A percentile compares a stretch with the other conserved stretches of the same genome.
Conservation (phyloP, 2,888 invertebrate genomes). For the Ecdyonurus torrentis region DNA sequence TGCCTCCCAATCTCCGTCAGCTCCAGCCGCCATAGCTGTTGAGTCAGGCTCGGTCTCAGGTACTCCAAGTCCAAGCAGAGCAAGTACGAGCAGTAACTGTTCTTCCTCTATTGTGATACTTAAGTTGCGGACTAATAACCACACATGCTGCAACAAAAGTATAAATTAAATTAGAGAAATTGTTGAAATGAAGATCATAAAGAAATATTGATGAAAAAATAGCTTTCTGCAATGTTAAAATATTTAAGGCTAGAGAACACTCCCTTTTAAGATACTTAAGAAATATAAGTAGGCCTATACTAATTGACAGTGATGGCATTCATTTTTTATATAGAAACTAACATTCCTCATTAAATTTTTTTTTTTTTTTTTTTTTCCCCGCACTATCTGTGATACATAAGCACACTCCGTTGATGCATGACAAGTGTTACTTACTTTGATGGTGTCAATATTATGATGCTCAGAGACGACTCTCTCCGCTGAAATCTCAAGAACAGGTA, state of each 20-base stretch:
- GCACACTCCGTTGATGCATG: not conserved
- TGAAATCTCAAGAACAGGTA: constrained; percentile 64
- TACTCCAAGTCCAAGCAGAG: not conserved
- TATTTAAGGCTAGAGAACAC: too few species aligned
- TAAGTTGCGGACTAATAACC: not conserved
- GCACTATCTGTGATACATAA: not conserved
- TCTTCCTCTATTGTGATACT: not conserved
- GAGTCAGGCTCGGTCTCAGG: not conserved
- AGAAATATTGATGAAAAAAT: too few species aligned
- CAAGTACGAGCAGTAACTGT: not conserved
- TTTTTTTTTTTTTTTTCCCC: too few species aligned
- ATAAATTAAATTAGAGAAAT: too few species aligned
- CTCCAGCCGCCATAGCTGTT: not conserved
- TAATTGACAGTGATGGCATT: too few species aligned
- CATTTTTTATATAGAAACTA: too few species aligned
- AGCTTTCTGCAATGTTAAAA: too few species aligned
- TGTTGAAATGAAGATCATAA: too few species aligned
- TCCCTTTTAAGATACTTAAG: too few species aligned
- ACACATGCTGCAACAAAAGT: not conserved
- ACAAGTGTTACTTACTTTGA: constrained; percentile 36
- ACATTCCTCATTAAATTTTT: too few species aligned
- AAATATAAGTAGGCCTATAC: too few species aligned
- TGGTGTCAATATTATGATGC: constrained; percentile 71
- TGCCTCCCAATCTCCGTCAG: not conserved
- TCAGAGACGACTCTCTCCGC: constrained; percentile 54